Percentiles rank a stretch among this genome's conserved stretches.
Conservation (phyloP, 2,888 invertebrate species). For the Acholoe squamosa region DNA sequence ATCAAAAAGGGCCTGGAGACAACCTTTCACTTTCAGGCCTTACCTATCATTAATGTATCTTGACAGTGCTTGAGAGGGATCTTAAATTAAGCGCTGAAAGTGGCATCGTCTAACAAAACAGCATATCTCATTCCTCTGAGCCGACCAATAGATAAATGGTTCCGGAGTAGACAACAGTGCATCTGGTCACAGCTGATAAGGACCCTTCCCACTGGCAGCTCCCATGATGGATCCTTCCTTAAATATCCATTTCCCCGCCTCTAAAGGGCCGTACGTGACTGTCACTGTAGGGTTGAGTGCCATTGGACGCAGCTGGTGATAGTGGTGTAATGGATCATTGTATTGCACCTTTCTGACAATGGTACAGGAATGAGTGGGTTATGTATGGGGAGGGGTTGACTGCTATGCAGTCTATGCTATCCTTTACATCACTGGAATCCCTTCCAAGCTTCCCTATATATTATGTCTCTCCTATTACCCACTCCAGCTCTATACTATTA, state of each 20-base stretch:
- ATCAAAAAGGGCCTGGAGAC: no score
- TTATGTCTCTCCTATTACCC: no score
- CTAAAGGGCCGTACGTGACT: neutral
- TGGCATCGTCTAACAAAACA: no score
- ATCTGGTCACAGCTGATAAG: neutral
- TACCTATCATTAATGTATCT: no score
- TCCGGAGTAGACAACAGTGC: neutral
- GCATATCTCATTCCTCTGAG: neutral
- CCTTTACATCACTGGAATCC: no score
- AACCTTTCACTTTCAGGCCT: no score
- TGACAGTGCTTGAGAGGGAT: no score
- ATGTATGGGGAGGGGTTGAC: no score
- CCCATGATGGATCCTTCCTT: neutral
- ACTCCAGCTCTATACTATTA: no score
- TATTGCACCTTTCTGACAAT: neutral
- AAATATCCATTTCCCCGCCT: neutral
- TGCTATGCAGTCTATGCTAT: no score
- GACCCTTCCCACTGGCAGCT: neutral
- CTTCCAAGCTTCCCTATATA: no score
- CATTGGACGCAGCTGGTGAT: neutral
- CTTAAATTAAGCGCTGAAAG: no score
- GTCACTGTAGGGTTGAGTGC: neutral
- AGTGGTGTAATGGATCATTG: slow-evolving; percentile 20
- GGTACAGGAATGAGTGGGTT: neutral
- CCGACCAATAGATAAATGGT: neutral